Percentiles rank a stretch among this genome's conserved stretches.
These are phyloP conservation scores for Sclerodermus sp. DNA, from an alignment of 2,888 invertebrate species.

Conservation along the genomic window DNA sequence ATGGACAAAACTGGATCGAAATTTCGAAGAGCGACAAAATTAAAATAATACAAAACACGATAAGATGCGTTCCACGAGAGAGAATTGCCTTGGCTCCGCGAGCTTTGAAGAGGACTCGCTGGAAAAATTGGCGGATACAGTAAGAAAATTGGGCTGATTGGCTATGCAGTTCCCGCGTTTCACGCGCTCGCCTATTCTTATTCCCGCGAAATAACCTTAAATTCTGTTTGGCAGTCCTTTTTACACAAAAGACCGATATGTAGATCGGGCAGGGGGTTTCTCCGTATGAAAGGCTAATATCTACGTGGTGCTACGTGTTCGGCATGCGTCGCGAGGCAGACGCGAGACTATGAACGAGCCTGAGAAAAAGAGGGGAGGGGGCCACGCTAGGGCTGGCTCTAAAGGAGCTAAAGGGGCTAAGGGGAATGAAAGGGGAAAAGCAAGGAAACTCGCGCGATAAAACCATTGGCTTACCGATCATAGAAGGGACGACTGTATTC, in stretches of 20 bases:
- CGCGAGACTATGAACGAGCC: constrained; percentile 12
- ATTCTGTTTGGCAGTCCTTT: constrained; percentile 57
- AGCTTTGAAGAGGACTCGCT: too few species aligned
- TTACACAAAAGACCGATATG: constrained; percentile 57
- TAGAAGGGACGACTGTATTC: constrained; percentile 26
- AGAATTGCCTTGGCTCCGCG: too few species aligned
- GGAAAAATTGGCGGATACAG: too few species aligned
- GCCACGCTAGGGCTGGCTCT: not conserved
- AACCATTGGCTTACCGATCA: constrained; percentile 39
- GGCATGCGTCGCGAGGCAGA: constrained; percentile 27
- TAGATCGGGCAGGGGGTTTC: constrained; percentile 43
- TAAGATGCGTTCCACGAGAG: too few species aligned
- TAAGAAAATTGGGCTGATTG: too few species aligned
- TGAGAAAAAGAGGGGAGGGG: constrained; percentile 1
- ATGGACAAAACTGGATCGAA: too few species aligned
- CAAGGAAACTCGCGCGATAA: constrained; percentile 29
- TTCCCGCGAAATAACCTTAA: constrained; percentile 55
- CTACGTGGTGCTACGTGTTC: constrained; percentile 51
- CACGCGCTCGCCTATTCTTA: constrained; percentile 43
- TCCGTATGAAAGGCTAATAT: constrained; percentile 56
- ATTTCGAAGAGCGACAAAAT: too few species aligned
- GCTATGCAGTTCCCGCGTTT: constrained; percentile 14
- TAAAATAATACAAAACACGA: too few species aligned
- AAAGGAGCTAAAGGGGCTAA: not conserved
- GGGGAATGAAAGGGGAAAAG: constrained; percentile 14